phyloP scores from a whole-genome alignment of 2,113 vertebrate species.

The Zeus faber region DNA sequence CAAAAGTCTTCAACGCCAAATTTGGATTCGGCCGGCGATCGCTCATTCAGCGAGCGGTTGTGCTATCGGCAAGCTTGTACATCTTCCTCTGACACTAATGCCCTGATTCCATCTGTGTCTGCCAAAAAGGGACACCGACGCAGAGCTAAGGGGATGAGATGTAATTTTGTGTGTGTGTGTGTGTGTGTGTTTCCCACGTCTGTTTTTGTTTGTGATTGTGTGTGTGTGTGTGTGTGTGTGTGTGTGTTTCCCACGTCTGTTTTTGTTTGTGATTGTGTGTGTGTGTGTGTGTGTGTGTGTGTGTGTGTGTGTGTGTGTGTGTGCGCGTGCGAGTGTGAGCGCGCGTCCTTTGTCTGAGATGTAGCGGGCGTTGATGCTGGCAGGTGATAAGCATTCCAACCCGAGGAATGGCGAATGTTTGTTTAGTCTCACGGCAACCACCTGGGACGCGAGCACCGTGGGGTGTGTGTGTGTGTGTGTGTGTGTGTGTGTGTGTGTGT shows the following conservation, averaged over 20 bases:
- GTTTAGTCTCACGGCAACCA: constrained; percentile 53
- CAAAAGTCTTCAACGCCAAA: too few species aligned
- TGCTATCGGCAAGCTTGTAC: neutral
- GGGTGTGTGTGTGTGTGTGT: too few species aligned
- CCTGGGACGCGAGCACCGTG: constrained; percentile 48
- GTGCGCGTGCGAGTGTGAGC: neutral
- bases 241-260: neutral
- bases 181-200: too few species aligned
- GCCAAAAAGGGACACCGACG: too few species aligned
- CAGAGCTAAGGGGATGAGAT: too few species aligned
- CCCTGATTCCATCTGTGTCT: neutral
- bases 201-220: neutral
- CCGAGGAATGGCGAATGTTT: constrained; percentile 35
- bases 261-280: neutral
- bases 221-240: constrained; percentile 2
- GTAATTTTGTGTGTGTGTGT: too few species aligned
- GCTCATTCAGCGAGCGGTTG: neutral
- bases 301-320: neutral
- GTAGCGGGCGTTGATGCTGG: constrained; percentile 37
- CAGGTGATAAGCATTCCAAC: constrained; percentile 45
- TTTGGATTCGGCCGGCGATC: too few species aligned
- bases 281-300: constrained; percentile 2
- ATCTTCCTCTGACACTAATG: constrained; percentile 4
- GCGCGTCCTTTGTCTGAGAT: neutral
- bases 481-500: too few species aligned